These are phyloP conservation scores for Rhinogobio ventralis DNA, from an alignment of 2,797 vertebrate species.

Conservation along the genomic window DNA sequence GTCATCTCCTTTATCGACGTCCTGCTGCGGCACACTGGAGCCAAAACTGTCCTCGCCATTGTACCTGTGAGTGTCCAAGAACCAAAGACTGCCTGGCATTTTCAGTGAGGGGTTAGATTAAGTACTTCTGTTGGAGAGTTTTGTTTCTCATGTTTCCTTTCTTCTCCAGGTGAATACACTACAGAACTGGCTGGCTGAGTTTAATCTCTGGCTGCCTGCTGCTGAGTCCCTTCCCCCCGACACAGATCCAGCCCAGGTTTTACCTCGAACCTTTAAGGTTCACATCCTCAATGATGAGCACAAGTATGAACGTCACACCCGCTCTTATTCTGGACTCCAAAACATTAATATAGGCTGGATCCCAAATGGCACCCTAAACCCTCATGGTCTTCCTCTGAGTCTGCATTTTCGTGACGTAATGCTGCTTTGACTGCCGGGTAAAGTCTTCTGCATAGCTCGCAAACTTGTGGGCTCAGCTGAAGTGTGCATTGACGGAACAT, in stretches of 20 bases:
- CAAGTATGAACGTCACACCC: constrained; percentile 83
- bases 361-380: too few species aligned
- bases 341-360: too few species aligned
- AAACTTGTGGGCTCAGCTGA: too few species aligned
- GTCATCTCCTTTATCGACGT: constrained; percentile 98
- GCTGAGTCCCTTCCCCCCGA: constrained; percentile 87
- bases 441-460: too few species aligned
- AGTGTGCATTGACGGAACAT: too few species aligned
- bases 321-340: not conserved
- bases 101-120: not conserved
- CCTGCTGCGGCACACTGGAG: constrained; percentile 92
- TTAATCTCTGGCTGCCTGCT: constrained; percentile 96
- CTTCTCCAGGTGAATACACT: constrained; percentile 93
- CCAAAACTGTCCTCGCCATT: constrained; percentile 96
- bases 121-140: not conserved
- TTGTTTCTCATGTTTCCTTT: not conserved
- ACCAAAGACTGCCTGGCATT: not conserved
- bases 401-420: too few species aligned
- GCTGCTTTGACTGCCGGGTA: too few species aligned
- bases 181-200: constrained; percentile 98
- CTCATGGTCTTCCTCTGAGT: too few species aligned
- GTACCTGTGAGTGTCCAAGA: constrained; percentile 88
- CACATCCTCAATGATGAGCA: constrained; percentile 98
- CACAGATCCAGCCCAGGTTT: constrained; percentile 81
- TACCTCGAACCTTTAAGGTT: constrained; percentile 91